A percentile compares a stretch with the other conserved stretches of the same genome.
Evolutionary conservation across 2,797 vertebrate species (phyloP).

Genomic region (Corythornis leucogaster): DNA sequence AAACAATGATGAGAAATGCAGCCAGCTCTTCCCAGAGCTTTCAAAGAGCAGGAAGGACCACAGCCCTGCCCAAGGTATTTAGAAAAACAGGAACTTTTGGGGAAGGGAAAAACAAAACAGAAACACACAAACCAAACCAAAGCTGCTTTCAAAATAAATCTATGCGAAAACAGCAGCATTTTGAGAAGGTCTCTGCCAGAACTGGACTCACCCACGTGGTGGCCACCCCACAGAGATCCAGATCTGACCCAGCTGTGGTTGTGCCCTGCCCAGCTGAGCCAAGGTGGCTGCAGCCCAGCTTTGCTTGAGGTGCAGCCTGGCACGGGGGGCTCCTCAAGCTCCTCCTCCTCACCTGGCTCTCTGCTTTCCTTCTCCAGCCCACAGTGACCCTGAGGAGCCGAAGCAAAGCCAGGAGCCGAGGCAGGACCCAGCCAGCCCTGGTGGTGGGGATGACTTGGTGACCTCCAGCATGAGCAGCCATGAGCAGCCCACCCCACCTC

Average conservation of each 20-base stretch:
- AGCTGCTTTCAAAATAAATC: not conserved
- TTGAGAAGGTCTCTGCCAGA: not conserved
- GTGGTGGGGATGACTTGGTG: not conserved
- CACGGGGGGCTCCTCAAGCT: not conserved
- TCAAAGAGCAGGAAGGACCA: not conserved
- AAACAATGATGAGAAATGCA: not conserved
- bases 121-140: not conserved
- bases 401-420: accelerated
- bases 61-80: not conserved
- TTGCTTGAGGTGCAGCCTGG: not conserved
- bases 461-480: conserved; percentile 44
- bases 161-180: not conserved
- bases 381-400: accelerated
- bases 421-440: not conserved
- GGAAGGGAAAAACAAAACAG: not conserved
- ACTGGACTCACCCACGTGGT: not conserved
- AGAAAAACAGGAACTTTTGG: not conserved
- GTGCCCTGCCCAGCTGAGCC: not conserved
- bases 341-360: not conserved
- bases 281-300: not conserved
- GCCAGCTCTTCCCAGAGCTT: not conserved
- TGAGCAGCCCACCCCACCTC: not conserved
- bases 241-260: not conserved
- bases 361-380: not conserved
- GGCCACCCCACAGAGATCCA: not conserved